phyloP scores from a whole-genome alignment of 1,140 invertebrate species.

The Panulirus ornatus region DNA sequence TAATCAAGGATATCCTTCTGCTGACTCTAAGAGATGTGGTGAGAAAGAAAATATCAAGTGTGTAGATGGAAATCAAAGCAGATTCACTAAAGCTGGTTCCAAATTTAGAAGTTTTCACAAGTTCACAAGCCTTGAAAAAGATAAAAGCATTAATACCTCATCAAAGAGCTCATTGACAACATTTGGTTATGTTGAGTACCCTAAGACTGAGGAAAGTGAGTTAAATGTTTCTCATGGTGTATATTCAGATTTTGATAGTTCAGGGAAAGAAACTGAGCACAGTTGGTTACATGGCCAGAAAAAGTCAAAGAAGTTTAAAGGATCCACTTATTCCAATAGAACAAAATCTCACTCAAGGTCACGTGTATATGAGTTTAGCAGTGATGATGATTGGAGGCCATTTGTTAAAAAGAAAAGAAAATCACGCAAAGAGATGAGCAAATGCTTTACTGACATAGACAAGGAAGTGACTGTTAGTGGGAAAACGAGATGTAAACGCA shows the following conservation, averaged over 20 bases:
- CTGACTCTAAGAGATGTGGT: background rate
- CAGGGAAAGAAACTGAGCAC: background rate
- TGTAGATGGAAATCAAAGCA: background rate
- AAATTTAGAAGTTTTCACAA: background rate
- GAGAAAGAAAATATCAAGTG: background rate
- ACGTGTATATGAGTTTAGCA: background rate
- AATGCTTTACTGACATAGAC: too few species aligned
- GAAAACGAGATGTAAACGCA: background rate
- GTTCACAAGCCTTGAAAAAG: background rate
- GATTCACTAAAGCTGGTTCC: background rate
- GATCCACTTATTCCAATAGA: background rate
- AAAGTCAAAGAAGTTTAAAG: background rate
- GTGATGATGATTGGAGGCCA: background rate
- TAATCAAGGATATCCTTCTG: background rate
- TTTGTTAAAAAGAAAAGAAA: background rate
- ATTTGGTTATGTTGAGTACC: background rate
- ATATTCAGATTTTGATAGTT: slow-evolving; percentile 1
- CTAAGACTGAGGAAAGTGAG: background rate
- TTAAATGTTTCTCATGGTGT: background rate
- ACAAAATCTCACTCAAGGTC: background rate
- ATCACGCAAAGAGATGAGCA: background rate
- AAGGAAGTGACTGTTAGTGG: background rate
- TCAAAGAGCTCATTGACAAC: background rate
- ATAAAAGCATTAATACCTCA: background rate
- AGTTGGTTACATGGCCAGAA: background rate